Evolutionary conservation across 1,140 invertebrate genomes (phyloP), one percentile per base, ranked within the genome.

Genomic region (Hyles vespertilio): DNA sequence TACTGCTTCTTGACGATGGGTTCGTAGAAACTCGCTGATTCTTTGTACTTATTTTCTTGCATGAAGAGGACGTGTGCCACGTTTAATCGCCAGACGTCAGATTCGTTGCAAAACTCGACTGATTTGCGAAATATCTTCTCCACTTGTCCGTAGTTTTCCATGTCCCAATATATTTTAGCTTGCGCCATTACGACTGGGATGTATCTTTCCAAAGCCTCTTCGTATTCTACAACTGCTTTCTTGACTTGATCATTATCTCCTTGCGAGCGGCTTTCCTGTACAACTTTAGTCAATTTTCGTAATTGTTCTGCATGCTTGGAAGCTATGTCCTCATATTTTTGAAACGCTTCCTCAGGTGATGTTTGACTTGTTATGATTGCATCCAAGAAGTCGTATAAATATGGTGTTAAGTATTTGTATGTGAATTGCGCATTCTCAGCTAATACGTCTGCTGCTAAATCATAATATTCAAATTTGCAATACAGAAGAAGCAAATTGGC

Each of bases 21-120:
- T 79, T 99, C 98, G 87, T 99, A 99, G 89, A 99, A 99, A 47
- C 96, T 97, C 3, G 97, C 96, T 0, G 98, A 97, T 89, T 99
- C 98, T 81, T 98, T 98, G 80, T 98, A 99, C 85, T 99, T 99
- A 79, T 96, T 98, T 83, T 98, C 98, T 86, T 98, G 98, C 98
- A 99, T 99, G 82, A 99, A 99, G 4, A 99, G 90, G 3, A 99
- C 98, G 81, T 99, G 98, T 0, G 98, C 98, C 0, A 99, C 98
- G 81, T 99, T 99, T 5, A 99, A 89, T 67, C 98, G 95, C 98
- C 98, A 99, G 1, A 95, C 93, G 75, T 99, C 97, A 74, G 98
- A 96, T 78, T 99, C 98, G 72, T 97, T 98, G 77, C 98, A 99
- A 87, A 99, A 99, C 81, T 99, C 98, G 0, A 97, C 97, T 51